Percentiles rank a stretch among this genome's conserved stretches.
phyloP scores from a whole-genome alignment of 1,140 invertebrate genomes.

The Himalopsyche phryganea region DNA sequence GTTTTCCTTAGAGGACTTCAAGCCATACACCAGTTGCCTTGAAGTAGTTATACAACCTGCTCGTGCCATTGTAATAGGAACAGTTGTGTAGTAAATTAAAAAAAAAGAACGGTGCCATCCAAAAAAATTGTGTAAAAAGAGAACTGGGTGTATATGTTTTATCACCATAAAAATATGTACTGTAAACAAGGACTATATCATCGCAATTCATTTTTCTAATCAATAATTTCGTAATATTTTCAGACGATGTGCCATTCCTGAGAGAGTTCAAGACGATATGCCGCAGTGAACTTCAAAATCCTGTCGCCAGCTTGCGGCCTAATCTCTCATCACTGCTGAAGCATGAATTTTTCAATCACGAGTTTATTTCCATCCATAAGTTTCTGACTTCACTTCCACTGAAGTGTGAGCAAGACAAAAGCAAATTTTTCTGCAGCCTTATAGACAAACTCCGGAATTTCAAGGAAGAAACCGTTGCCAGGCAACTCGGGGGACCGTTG shows the following conservation, averaged over 20 bases:
- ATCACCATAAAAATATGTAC: too few relatives aligned
- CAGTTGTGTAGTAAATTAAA: too few relatives aligned
- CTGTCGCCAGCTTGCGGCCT: slow-evolving; percentile 56
- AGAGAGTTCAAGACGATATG: slow-evolving; percentile 67
- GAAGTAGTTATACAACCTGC: too few relatives aligned
- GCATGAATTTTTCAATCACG: slow-evolving; percentile 75
- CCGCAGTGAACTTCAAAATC: slow-evolving; percentile 59
- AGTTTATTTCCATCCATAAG: slow-evolving; percentile 76
- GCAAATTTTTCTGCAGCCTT: slow-evolving; percentile 69
- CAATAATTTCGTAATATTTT: too few relatives aligned
- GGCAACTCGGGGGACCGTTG: slow-evolving; percentile 68
- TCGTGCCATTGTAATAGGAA: too few relatives aligned
- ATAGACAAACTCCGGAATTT: slow-evolving; percentile 63
- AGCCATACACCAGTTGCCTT: too few relatives aligned
- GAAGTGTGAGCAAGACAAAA: slow-evolving; percentile 71
- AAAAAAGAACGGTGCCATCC: too few relatives aligned
- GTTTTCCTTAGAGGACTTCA: too few relatives aligned
- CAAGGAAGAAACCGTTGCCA: slow-evolving; percentile 73
- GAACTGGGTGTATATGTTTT: too few relatives aligned
- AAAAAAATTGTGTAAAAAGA: too few relatives aligned
- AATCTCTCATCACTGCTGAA: slow-evolving; percentile 60
- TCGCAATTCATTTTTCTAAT: too few relatives aligned
- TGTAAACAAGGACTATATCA: too few relatives aligned
- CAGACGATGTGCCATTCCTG: slow-evolving; percentile 65
- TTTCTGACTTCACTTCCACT: slow-evolving; percentile 78